Evolutionary conservation across 2,888 invertebrate genomes (phyloP).

Genomic region (Drosophila borborema): DNA sequence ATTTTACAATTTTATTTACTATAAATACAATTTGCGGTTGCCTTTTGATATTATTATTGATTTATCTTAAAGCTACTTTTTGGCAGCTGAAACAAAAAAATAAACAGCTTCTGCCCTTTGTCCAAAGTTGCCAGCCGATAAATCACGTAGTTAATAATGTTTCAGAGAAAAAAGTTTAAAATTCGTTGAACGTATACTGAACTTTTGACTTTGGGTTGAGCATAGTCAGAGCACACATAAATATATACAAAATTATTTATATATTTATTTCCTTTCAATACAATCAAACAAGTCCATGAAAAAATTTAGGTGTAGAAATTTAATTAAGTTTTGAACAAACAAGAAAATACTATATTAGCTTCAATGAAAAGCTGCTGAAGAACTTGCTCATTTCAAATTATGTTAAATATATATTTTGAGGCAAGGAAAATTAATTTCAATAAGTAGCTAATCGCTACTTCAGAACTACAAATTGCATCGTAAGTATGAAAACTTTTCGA

Average conservation of each 20-base stretch:
- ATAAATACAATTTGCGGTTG: not conserved
- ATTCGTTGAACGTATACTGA: not conserved
- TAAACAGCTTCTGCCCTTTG: not conserved
- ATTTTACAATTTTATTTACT: not conserved
- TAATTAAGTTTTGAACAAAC: not conserved
- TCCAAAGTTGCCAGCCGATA: not conserved
- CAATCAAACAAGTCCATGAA: not conserved
- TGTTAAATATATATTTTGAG: not conserved
- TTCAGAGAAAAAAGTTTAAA: not conserved
- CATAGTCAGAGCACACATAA: not conserved
- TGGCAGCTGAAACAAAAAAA: not conserved
- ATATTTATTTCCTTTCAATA: not conserved
- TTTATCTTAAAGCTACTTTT: not conserved
- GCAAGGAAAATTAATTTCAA: not conserved
- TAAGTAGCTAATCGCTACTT: not conserved
- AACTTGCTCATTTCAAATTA: not conserved
- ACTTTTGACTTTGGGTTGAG: not conserved
- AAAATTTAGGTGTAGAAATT: not conserved
- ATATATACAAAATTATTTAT: not conserved
- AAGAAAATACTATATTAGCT: not conserved
- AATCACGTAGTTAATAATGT: slow-evolving; percentile 11
- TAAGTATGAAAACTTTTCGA: not conserved
- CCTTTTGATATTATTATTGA: not conserved
- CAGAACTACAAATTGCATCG: not conserved
- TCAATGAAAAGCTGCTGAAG: not conserved